Conservation (phyloP, 2,888 invertebrate species). For the Pilophorus perplexus region DNA sequence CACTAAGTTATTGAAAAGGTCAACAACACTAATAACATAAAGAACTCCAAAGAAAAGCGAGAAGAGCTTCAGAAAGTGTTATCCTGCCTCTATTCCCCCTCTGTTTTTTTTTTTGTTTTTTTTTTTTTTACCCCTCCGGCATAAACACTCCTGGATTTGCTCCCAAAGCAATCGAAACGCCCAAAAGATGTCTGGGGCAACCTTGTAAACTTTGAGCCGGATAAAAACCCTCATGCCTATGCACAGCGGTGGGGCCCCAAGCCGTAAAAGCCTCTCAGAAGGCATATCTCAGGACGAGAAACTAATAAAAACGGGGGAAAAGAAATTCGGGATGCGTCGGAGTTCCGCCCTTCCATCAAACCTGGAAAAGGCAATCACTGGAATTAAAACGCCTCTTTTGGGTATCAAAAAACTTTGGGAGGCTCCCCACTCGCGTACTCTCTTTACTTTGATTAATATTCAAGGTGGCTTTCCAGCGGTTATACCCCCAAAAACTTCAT, state of each 20-base stretch:
- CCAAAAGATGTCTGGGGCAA: not conserved
- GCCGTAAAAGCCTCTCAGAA: not conserved
- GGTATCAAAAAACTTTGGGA: constrained; percentile 37
- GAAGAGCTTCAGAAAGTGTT: too few species aligned
- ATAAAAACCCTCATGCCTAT: constrained; percentile 13
- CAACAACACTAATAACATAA: too few species aligned
- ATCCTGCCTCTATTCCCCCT: too few species aligned
- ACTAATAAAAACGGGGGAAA: not conserved
- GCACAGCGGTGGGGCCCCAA: constrained; percentile 5
- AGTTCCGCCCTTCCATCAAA: not conserved
- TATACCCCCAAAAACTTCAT: too few species aligned
- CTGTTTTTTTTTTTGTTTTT: too few species aligned
- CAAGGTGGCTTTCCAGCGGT: constrained; percentile 14
- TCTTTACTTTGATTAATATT: constrained; percentile 39
- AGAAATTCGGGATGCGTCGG: too few species aligned
- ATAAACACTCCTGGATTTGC: constrained; percentile 34
- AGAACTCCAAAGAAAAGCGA: too few species aligned
- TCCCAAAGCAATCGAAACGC: not conserved
- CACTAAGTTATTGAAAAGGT: too few species aligned
- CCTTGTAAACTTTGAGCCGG: constrained; percentile 1
- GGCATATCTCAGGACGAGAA: constrained; percentile 15
- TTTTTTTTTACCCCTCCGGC: not conserved
- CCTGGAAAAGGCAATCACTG: constrained; percentile 30
- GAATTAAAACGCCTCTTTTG: constrained; percentile 40
- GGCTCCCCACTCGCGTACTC: constrained; percentile 8